Evolutionary conservation across 2,113 vertebrate genomes (phyloP).

Genomic region (Ancistrus triradiatus): DNA sequence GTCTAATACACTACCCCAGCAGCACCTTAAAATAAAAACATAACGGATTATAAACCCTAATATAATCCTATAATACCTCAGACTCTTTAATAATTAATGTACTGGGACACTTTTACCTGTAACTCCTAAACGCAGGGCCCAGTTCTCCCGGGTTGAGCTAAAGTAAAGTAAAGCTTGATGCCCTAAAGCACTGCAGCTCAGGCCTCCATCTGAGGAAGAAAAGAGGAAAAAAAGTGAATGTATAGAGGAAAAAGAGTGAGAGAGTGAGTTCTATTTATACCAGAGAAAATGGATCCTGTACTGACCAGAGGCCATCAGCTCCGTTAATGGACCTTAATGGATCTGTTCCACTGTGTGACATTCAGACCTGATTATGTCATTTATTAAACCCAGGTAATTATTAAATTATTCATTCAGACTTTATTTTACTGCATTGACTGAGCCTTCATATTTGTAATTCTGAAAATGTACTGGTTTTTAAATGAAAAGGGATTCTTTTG

Average conservation of each 20-base stretch:
- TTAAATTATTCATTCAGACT: background rate
- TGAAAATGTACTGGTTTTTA: too few species aligned
- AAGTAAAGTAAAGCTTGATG: too few species aligned
- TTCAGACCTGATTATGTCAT: conserved; percentile 2
- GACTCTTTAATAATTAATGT: too few species aligned
- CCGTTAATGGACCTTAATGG: conserved; percentile 35
- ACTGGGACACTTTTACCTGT: too few species aligned
- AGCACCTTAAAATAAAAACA: too few species aligned
- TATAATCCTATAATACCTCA: too few species aligned
- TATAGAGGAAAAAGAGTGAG: background rate
- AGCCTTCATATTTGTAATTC: too few species aligned
- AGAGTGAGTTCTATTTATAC: conserved; percentile 16
- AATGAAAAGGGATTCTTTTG: too few species aligned
- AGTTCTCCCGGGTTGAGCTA: too few species aligned
- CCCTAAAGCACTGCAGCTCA: background rate
- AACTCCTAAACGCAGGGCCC: too few species aligned
- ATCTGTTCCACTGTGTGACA: conserved; percentile 8
- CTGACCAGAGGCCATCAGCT: conserved; percentile 1
- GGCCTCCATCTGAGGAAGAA: background rate
- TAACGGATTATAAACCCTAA: too few species aligned
- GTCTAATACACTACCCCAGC: too few species aligned
- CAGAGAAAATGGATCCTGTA: background rate
- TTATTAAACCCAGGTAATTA: background rate
- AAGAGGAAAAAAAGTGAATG: background rate
- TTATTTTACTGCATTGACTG: background rate